These are phyloP conservation scores for Thalassaphorura encarpata DNA, from an alignment of 1,140 invertebrate genomes.

Conservation along the genomic window DNA sequence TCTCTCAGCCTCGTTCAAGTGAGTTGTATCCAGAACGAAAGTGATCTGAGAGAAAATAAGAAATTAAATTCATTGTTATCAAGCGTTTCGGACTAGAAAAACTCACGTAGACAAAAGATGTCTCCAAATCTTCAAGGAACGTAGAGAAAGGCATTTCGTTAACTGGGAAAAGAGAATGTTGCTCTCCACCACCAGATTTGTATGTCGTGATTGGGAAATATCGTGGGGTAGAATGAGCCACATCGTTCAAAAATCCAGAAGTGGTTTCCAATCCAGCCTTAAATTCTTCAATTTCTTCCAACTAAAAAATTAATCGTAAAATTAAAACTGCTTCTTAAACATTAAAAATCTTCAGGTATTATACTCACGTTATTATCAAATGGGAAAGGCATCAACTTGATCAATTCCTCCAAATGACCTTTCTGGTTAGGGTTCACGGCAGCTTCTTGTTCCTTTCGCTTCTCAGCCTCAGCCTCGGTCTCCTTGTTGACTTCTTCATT, in stretches of 20 bases:
- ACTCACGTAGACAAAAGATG: constrained; percentile 76
- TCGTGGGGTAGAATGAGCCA: constrained; percentile 37
- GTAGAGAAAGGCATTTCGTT: constrained; percentile 44
- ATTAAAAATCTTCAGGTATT: not conserved
- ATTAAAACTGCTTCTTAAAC: too few relatives aligned
- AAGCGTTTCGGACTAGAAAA: too few relatives aligned
- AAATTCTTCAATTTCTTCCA: constrained; percentile 21
- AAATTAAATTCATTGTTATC: constrained; percentile 7
- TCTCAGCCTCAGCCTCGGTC: constrained; percentile 13
- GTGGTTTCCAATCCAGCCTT: constrained; percentile 15
- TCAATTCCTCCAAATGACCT: constrained; percentile 18
- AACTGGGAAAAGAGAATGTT: constrained; percentile 24
- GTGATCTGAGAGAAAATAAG: constrained; percentile 44
- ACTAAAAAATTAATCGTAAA: too few relatives aligned
- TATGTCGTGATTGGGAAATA: constrained; percentile 57
- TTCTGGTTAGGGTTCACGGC: not conserved
- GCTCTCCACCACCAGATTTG: constrained; percentile 33
- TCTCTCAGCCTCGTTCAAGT: constrained; percentile 48
- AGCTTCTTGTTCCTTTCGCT: constrained; percentile 4
- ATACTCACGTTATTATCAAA: constrained; percentile 23
- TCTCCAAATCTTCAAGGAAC: constrained; percentile 65
- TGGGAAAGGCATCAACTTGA: constrained; percentile 23
- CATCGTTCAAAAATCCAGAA: constrained; percentile 13
- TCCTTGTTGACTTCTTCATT: constrained; percentile 1
- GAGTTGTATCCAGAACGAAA: constrained; percentile 58